A percentile compares a stretch with the other conserved stretches of the same genome.
These are phyloP conservation scores for Spicauda simplicius DNA, from an alignment of 2,888 invertebrate genomes.

Conservation along the genomic window DNA sequence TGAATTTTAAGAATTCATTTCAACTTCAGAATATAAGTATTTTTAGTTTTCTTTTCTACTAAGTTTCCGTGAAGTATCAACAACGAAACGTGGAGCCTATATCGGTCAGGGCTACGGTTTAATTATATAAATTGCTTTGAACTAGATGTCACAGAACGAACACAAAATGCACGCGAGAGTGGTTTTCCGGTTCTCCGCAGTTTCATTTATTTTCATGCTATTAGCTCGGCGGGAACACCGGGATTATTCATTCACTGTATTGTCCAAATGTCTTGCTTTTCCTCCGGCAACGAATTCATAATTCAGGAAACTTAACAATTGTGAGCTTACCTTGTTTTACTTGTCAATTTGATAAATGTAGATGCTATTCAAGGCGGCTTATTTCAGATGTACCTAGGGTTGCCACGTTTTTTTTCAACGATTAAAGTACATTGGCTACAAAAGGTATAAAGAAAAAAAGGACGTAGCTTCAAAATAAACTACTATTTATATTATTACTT, in stretches of 20 bases:
- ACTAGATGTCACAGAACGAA: constrained; percentile 28
- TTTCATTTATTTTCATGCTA: constrained; percentile 24
- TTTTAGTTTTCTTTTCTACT: constrained; percentile 16
- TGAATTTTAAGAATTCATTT: neutral
- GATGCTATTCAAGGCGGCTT: no score
- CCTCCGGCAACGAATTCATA: neutral
- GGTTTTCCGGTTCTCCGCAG: constrained; percentile 19
- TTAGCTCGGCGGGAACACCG: neutral
- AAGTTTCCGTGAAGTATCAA: constrained; percentile 24
- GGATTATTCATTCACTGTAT: constrained; percentile 4
- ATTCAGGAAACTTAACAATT: neutral
- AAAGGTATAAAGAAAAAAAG: no score
- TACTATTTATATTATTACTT: no score
- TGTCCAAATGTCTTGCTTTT: constrained; percentile 3
- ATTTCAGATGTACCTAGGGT: no score
- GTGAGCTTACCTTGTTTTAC: neutral
- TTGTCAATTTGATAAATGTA: neutral
- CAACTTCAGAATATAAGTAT: neutral
- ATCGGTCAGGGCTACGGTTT: constrained; percentile 35
- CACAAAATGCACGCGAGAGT: constrained; percentile 24
- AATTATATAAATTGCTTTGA: constrained; percentile 36
- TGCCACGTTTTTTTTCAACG: no score
- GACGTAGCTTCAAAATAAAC: no score
- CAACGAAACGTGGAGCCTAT: constrained; percentile 24
- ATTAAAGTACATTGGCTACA: no score